Conservation (phyloP, 92 coral and sea anemone genomes). For the Zoanthus sociatus region DNA sequence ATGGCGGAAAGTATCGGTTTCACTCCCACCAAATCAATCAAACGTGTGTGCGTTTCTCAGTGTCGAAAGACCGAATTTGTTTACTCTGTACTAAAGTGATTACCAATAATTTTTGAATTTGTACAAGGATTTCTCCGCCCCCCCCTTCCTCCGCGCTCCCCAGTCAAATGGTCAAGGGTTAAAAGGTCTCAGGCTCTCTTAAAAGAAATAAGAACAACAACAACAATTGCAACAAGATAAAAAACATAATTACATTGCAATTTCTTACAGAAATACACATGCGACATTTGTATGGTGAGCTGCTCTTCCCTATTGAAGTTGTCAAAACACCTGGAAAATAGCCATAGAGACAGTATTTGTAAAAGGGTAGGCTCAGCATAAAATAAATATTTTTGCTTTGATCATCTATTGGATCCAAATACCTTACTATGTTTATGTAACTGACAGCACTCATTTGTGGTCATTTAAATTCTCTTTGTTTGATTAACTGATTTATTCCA, state of each 20-base stretch:
- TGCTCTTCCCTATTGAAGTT: slow-evolving; percentile 13
- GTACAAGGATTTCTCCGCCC: too few relatives aligned
- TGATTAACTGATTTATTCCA: slow-evolving; percentile 6
- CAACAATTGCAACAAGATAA: not conserved
- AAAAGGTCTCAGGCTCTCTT: not conserved
- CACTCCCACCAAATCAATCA: too few relatives aligned
- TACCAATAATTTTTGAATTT: too few relatives aligned
- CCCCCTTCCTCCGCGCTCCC: not conserved
- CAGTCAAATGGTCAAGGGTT: slow-evolving; percentile 15
- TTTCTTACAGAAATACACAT: slow-evolving; percentile 20
- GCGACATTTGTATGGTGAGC: slow-evolving; percentile 39
- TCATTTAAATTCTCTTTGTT: slow-evolving; percentile 14
- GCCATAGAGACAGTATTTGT: not conserved
- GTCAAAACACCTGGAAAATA: slow-evolving; percentile 18
- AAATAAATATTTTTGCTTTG: not conserved
- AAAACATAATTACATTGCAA: slow-evolving; percentile 13
- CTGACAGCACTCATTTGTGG: slow-evolving; percentile 10
- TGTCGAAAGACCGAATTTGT: too few relatives aligned
- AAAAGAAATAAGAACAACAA: not conserved
- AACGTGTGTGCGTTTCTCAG: too few relatives aligned
- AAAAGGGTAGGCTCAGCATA: not conserved
- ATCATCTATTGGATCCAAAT: not conserved
- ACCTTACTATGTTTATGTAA: not conserved
- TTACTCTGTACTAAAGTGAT: too few relatives aligned
- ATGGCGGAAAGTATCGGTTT: too few relatives aligned